Evolutionary conservation across 2,797 vertebrate species (phyloP), one percentile per base, ranked within the genome.

Genomic region (Cacajao melanocephalus): DNA sequence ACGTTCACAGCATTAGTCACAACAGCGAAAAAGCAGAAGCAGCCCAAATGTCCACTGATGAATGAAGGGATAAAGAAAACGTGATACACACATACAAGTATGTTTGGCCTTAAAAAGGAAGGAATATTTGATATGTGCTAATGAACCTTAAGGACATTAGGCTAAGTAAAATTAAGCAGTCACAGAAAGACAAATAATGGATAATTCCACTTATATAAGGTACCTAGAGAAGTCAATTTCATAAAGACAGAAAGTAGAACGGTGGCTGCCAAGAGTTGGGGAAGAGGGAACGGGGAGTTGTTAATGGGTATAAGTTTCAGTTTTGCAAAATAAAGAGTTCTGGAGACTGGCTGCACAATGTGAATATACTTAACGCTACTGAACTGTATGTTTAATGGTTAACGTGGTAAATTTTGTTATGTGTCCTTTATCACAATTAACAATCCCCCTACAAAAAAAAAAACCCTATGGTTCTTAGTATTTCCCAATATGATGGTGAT

Each of bases 121-220:
- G 44, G 39, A 85, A 33, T 78, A 86, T 28, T 67, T 28, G 22
- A 86, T 39, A 86, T 2, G 14, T 78, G 50, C 61, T 82, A 72
- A 50, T 46, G 7, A 76, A n/a, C 8, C 39, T 50, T 46, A 82
- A 96, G 44, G 57, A 52, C 15, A 79, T 44, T 36, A 80, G 3
- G 7, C 33, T 76, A 90, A 84, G 36, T 88, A 48, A 96, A 96
- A 96, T 80, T 61, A 70, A 82, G n/a, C 24, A 93, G 86, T 33
- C 41, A 73, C 55, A 58, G 55, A 76, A 70, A 80, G 61, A 90
- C 39, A 94, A 90, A 70, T 52, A 58, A 17, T 73, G 1, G 46
- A 13, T 70, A 17, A 88, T 88, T 93, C 67, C 36, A 86, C 10
- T 24, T 67, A 75, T 1, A 61, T 2, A 33, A 79, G 17, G 28